Evolutionary conservation across 2,797 vertebrate species (phyloP).

Genomic region (Girardinus metallicus): DNA sequence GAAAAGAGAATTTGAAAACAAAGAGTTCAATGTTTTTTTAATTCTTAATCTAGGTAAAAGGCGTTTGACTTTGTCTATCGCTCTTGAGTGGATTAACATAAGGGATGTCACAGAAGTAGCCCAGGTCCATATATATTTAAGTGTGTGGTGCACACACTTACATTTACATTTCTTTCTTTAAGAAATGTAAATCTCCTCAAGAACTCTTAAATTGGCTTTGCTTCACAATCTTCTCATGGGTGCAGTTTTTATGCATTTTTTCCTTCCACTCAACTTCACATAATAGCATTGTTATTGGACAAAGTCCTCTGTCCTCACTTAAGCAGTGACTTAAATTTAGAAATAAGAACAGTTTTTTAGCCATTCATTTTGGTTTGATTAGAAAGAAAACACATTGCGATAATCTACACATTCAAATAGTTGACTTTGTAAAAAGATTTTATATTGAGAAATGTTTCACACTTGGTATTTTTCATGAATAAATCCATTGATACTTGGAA

Average conservation of each 20-base stretch:
- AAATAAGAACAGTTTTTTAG: not conserved
- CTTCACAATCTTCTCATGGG: not conserved
- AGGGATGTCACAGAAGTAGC: not conserved
- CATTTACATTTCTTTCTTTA: too few species aligned
- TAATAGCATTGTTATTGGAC: not conserved
- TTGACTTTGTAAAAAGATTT: not conserved
- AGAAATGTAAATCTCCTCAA: not conserved
- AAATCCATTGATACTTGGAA: not conserved
- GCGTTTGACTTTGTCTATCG: not conserved
- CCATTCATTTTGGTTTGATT: not conserved
- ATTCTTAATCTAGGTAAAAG: not conserved
- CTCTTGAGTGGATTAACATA: not conserved
- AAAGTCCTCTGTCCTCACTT: not conserved
- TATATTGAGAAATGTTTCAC: not conserved
- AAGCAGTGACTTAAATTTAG: not conserved
- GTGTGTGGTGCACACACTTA: not conserved
- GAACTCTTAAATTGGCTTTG: not conserved
- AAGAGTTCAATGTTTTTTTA: not conserved
- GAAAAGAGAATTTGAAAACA: not conserved
- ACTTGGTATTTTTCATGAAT: not conserved
- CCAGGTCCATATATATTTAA: not conserved
- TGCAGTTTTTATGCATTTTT: not conserved
- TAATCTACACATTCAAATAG: not conserved
- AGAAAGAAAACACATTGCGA: not conserved
- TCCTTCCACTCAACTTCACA: conserved; percentile 1